Conservation (phyloP, 2,113 vertebrate species). For the Alexandromys fortis region DNA sequence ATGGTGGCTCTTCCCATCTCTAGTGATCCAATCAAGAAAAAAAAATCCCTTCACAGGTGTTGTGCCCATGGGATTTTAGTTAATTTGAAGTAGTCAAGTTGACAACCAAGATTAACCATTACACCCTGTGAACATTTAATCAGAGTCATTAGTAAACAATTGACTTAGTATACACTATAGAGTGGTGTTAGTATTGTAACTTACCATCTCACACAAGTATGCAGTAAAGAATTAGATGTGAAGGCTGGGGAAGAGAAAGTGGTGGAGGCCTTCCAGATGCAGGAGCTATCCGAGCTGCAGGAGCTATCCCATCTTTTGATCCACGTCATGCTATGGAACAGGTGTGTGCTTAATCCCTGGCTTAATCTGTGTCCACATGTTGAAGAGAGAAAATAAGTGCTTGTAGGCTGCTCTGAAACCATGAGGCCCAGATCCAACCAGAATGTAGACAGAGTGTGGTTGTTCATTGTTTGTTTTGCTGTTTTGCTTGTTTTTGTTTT, state of each 20-base stretch:
- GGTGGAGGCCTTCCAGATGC: neutral
- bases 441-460: neutral
- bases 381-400: neutral
- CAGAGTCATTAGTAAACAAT: constrained; percentile 85
- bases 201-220: neutral
- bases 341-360: neutral
- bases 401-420: neutral
- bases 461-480: too few species aligned
- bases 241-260: neutral
- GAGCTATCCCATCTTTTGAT: neutral
- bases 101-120: neutral
- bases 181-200: constrained; percentile 70
- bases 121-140: constrained; percentile 59
- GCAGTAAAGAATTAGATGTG: neutral
- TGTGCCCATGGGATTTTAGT: neutral
- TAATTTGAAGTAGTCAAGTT: neutral
- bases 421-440: neutral
- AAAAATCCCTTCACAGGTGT: neutral
- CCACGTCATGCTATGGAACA: neutral
- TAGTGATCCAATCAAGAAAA: neutral
- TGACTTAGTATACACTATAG: constrained; percentile 81
- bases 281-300: neutral
- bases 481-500: too few species aligned
- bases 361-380: neutral
- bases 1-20: neutral